Evolutionary conservation across 2,888 invertebrate genomes (phyloP).

Genomic region (Podotricha telesiphe): DNA sequence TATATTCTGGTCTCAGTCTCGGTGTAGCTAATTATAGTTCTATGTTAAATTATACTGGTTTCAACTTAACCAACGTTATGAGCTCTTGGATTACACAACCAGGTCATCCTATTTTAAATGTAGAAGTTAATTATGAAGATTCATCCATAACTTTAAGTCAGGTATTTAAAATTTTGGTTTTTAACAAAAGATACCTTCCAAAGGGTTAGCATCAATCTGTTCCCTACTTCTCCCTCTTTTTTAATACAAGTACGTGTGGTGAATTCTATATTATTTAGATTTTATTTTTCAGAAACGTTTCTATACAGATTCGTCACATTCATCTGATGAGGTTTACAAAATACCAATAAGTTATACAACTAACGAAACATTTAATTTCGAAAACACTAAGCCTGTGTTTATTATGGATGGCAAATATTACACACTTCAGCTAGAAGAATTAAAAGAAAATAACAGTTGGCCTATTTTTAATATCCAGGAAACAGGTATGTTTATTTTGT

Average conservation of each 20-base stretch:
- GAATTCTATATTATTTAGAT: too few species aligned
- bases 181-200: conserved; percentile 20
- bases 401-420: conserved; percentile 61
- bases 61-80: conserved; percentile 62
- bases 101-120: conserved; percentile 69
- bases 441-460: conserved; percentile 73
- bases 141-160: conserved; percentile 62
- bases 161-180: conserved; percentile 54
- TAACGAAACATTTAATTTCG: conserved; percentile 57
- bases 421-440: conserved; percentile 54
- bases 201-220: too few species aligned
- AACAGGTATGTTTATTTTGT: conserved; percentile 68
- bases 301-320: conserved; percentile 58
- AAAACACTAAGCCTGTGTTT: conserved; percentile 65
- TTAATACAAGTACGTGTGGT: too few species aligned
- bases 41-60: conserved; percentile 57
- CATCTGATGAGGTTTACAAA: conserved; percentile 65
- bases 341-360: conserved; percentile 76
- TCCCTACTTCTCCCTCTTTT: too few species aligned
- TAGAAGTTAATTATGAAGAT: conserved; percentile 62
- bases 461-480: conserved; percentile 85
- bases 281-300: conserved; percentile 67
- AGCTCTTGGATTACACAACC: conserved; percentile 70
- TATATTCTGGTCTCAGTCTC: conserved; percentile 74
- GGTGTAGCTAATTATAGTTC: conserved; percentile 60